These are phyloP conservation scores for Amblyjoppa fuscipennis DNA, from an alignment of 2,888 invertebrate species.

Conservation along the genomic window DNA sequence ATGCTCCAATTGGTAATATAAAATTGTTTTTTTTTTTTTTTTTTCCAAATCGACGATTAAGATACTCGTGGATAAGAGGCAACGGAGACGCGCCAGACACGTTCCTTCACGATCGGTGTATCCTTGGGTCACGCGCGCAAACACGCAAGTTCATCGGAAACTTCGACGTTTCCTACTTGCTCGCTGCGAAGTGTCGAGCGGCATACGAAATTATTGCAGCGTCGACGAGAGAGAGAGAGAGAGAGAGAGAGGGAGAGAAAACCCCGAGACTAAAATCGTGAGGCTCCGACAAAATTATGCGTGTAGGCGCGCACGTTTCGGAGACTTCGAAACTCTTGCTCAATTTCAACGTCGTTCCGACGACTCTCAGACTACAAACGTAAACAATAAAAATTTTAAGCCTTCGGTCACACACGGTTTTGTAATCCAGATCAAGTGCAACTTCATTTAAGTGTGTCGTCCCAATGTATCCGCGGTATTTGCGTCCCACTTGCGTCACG, in stretches of 20 bases:
- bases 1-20: neutral
- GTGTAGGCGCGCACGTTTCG: neutral
- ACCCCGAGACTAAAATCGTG: neutral
- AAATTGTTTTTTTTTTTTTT: neutral
- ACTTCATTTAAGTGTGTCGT: neutral
- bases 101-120: slow-evolving; percentile 15
- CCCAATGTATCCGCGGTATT: neutral
- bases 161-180: slow-evolving; percentile 43
- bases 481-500: neutral
- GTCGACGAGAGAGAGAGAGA: slow-evolving; percentile 7
- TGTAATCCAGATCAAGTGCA: slow-evolving; percentile 16
- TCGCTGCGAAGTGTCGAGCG: neutral
- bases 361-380: slow-evolving; percentile 13
- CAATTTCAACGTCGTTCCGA: neutral
- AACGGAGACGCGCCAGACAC: neutral
- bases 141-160: slow-evolving; percentile 39
- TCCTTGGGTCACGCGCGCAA: slow-evolving; percentile 31
- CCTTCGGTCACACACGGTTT: neutral
- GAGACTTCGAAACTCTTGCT: slow-evolving; percentile 14
- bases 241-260: neutral
- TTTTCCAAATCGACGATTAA: slow-evolving; percentile 10
- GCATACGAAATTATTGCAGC: slow-evolving; percentile 55
- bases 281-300: slow-evolving; percentile 20
- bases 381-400: slow-evolving; percentile 26
- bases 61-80: slow-evolving; percentile 5